Base-by-base conservation (phyloP, 2,113 vertebrate species). In the Entomyzon cyanotis region DNA sequence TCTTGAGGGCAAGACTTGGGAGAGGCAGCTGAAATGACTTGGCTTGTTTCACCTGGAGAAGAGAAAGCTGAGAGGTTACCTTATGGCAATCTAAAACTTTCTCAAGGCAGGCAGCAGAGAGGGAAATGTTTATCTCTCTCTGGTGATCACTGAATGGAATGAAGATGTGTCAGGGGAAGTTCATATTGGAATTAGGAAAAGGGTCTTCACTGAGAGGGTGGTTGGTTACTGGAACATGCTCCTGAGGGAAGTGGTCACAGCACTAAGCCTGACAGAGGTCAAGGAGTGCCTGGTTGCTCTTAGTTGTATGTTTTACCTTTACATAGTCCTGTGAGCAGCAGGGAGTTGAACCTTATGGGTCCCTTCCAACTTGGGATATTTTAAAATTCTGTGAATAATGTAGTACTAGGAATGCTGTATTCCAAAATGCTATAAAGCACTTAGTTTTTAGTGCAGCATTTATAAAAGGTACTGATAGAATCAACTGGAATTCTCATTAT, bases 121-220 rank as follows among this genome's bases (percentile, higher is more conserved):
- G 30, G 3, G 11, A 84, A 31, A 28, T 75, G 23, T 39, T 49
- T 49, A 8, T 69, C 4, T 33, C 47, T 56, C 18, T 59, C n/a
- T 58, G 23, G 16, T 64, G 30, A 42, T 31, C 8, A 44, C 17
- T 0, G 0, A 74, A 41, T 5, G 1, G 31, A 50, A 58, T 5
- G 6, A 69, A 49, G 12, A 35, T 53, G 30, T 11, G 2, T 84
- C 39, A 53, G 39, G 12, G 22, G 42, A 58, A 50, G 9, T 65
- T 65, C 15, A 65, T 35, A 50, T 2, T 65, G 33, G 35, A 81
- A 28, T 65, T 37, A 44, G 17, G 25, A 37, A 80, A 75, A 73
- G 9, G 13, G 15, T 80, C 33, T 63, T 87, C 22, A 12, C 15
- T 47, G 44, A 39, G n/a, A 33, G 5, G 4, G 3, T 70, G 7